Percentiles rank a stretch among this genome's conserved stretches.
These are phyloP conservation scores for Chelmon rostratus DNA, from an alignment of 2,797 vertebrate genomes.

Conservation along the genomic window DNA sequence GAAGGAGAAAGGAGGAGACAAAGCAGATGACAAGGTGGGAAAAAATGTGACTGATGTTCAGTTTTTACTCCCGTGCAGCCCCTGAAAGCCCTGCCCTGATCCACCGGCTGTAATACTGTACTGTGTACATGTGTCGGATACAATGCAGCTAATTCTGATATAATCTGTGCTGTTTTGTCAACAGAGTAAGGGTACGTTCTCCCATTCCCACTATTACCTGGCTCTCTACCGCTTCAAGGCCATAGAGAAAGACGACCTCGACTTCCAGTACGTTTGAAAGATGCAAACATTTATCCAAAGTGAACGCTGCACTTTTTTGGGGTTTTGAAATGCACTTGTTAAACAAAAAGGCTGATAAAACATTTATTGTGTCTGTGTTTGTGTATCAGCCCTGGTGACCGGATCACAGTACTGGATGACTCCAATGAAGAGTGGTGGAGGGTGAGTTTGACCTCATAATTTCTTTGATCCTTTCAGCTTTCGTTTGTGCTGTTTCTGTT, in stretches of 20 bases:
- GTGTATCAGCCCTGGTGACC: conserved; percentile 91
- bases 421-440: conserved; percentile 99
- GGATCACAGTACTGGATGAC: conserved; percentile 96
- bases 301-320: neutral
- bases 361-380: conserved; percentile 22
- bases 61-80: neutral
- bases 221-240: conserved; percentile 98
- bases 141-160: neutral
- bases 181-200: conserved; percentile 90
- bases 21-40: conserved; percentile 92
- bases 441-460: conserved; percentile 79
- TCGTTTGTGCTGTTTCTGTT: neutral
- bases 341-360: neutral
- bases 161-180: conserved; percentile 53
- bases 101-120: neutral
- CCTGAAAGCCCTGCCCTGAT: neutral
- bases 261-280: conserved; percentile 91
- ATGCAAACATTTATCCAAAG: neutral
- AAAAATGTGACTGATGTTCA: neutral
- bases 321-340: neutral
- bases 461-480: neutral
- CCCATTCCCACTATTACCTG: conserved; percentile 94
- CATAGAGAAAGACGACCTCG: conserved; percentile 96
- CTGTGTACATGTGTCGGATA: neutral
- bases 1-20: conserved; percentile 92